phyloP scores from a whole-genome alignment of 2,113 vertebrate genomes.

The Cranoglanis bouderius region DNA sequence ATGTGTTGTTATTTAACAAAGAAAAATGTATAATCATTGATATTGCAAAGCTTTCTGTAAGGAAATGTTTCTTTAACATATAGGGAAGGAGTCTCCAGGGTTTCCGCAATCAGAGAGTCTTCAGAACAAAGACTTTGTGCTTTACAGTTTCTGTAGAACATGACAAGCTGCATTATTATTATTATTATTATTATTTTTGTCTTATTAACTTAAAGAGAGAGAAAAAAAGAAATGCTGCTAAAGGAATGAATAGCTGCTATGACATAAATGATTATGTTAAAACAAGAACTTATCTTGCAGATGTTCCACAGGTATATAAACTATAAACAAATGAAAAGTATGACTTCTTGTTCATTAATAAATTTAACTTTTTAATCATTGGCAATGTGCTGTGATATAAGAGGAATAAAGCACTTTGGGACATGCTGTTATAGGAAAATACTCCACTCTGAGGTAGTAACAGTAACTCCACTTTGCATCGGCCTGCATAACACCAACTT shows the following conservation, averaged over 20 bases:
- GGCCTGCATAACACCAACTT: not conserved
- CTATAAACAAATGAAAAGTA: not conserved
- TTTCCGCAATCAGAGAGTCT: not conserved
- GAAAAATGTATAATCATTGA: not conserved
- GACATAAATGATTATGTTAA: not conserved
- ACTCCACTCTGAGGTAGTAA: too few species aligned
- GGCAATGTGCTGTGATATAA: not conserved
- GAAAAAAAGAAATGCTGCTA: not conserved
- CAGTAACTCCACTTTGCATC: not conserved
- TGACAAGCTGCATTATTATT: not conserved
- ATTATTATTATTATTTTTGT: too few species aligned
- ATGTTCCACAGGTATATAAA: not conserved
- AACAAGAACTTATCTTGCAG: not conserved
- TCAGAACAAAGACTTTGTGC: not conserved
- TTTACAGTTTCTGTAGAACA: not conserved
- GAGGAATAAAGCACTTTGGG: not conserved
- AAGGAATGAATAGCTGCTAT: not conserved
- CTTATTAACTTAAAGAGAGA: not conserved
- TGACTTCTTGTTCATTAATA: not conserved
- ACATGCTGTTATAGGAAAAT: not conserved
- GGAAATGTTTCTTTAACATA: too few species aligned
- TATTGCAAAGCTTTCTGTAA: too few species aligned
- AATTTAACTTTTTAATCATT: not conserved
- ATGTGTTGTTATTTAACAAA: not conserved
- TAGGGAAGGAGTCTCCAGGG: not conserved